Percentiles rank a stretch among this genome's conserved stretches.
These are phyloP conservation scores for Deroptyus accipitrinus DNA, from an alignment of 2,113 vertebrate species.

Conservation along the genomic window DNA sequence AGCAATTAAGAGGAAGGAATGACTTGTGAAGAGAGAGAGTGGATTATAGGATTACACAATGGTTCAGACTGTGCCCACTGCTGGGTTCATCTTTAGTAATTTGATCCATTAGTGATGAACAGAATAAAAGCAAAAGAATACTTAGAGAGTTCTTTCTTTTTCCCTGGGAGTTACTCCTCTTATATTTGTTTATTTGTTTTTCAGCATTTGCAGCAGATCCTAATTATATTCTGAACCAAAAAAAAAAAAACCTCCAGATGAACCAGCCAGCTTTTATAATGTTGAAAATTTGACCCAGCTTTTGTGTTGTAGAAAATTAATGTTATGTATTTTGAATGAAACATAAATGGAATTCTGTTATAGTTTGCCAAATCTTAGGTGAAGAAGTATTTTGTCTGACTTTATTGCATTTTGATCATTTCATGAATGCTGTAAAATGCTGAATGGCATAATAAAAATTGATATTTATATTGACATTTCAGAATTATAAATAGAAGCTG, in stretches of 20 bases:
- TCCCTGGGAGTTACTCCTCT: background rate
- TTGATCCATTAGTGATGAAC: conserved; percentile 22
- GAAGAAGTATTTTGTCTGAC: conserved; percentile 62
- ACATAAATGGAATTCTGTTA: conserved; percentile 31
- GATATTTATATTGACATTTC: conserved; percentile 76
- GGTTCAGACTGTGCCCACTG: conserved; percentile 2
- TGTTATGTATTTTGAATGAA: conserved; percentile 36
- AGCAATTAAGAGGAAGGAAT: conserved; percentile 36
- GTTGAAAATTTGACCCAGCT: conserved; percentile 39
- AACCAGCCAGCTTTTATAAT: conserved; percentile 18
- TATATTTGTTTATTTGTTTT: conserved; percentile 33
- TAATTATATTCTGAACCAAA: conserved; percentile 57
- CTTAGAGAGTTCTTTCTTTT: background rate
- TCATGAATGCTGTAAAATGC: conserved; percentile 55
- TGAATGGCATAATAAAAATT: conserved; percentile 74
- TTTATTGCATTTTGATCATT: conserved; percentile 68
- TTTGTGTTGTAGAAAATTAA: conserved; percentile 37
- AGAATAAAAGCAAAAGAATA: background rate
- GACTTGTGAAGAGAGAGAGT: conserved; percentile 34
- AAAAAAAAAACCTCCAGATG: conserved; percentile 31
- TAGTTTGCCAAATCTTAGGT: conserved; percentile 24
- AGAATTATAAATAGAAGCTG: conserved; percentile 68
- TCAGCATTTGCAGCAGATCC: conserved; percentile 36
- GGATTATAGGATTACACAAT: conserved; percentile 66
- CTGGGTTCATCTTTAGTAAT: conserved; percentile 19